Evolutionary conservation across 92 coral and sea anemone species (phyloP).

Genomic region (Bergia sp.): DNA sequence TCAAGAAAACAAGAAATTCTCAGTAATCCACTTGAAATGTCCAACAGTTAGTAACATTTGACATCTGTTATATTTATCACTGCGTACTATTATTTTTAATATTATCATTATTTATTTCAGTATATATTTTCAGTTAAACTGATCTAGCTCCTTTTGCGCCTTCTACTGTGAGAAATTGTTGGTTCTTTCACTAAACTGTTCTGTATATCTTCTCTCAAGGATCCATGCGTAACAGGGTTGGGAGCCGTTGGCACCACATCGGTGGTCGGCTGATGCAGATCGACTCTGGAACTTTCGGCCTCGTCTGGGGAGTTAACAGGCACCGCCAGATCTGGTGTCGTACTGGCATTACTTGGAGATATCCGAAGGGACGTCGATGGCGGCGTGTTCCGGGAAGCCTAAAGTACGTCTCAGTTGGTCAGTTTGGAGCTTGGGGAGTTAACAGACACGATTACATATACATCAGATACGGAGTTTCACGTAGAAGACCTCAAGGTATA

Average conservation of each 20-base stretch:
- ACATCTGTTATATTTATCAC: not conserved
- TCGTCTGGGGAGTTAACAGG: slow-evolving; percentile 56
- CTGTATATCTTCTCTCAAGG: slow-evolving; percentile 18
- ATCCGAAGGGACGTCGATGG: slow-evolving; percentile 30
- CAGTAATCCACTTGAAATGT: not conserved
- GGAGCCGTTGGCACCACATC: slow-evolving; percentile 43
- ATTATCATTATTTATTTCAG: too few species aligned
- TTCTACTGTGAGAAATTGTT: not conserved
- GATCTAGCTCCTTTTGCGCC: not conserved
- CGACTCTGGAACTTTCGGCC: slow-evolving; percentile 57
- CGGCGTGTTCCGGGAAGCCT: slow-evolving; percentile 34
- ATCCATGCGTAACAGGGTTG: slow-evolving; percentile 47
- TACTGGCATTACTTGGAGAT: slow-evolving; percentile 42
- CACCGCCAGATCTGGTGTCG: slow-evolving; percentile 49
- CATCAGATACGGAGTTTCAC: slow-evolving; percentile 32
- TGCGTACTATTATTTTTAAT: not conserved
- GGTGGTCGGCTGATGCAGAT: slow-evolving; percentile 45
- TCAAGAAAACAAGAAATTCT: not conserved
- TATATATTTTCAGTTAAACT: too few species aligned
- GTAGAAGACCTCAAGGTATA: slow-evolving; percentile 9
- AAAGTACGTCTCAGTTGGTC: slow-evolving; percentile 24
- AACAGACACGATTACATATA: slow-evolving; percentile 15
- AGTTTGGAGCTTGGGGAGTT: slow-evolving; percentile 42
- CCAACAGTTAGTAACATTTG: too few species aligned
- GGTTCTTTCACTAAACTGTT: not conserved